Base-by-base conservation (phyloP, 2,113 vertebrate genomes). In the Python bivittatus region DNA sequence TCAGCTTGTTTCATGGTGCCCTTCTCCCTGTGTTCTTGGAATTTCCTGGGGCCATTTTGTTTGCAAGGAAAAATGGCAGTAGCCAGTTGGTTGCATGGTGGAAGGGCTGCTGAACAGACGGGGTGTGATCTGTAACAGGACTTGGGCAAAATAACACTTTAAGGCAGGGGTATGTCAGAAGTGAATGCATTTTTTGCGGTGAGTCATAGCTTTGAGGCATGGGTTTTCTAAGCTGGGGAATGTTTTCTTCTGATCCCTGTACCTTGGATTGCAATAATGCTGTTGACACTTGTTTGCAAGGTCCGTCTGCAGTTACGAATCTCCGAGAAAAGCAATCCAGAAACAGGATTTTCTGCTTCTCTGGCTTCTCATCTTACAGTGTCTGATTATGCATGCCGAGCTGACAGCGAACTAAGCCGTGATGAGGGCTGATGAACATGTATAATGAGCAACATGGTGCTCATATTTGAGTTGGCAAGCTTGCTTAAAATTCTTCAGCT, bases 141-240 rank as follows among this genome's bases (percentile, higher is more conserved):
- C 85, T 92, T 0, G 0, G 58, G 90, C 0, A 0, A 93, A 95
- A 89, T 84, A 91, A 85, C 7, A 92, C 83, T 91, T 90, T 93
- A 53, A 94, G 91, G 93, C 93, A 42, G 83, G 48, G 64, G 84
- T 72, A 1, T 87, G 92, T 94, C 95, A 91, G 92, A 86, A 92
- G 72, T 2, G 38, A 91, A 93, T 89, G 84, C 90, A 90, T 86
- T 90, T n/a, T 12, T 91, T 84, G 90, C 96, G 1, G 2, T 93
- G 93, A 95, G 90, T 93, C 57, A 15, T 68, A 89, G 90, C 85
- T 96, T 54, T 83, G 64, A 91, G 91, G 92, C 89, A 58, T 53
- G 17, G 52, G 38, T 12, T 90, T 61, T 86, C 84, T 90, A 88
- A 91, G 72, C 90, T 72, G 42, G 68, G 52, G 87, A 52, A 25